Conservation (phyloP, 2,888 invertebrate genomes). For the Scotopteryx bipunctaria region DNA sequence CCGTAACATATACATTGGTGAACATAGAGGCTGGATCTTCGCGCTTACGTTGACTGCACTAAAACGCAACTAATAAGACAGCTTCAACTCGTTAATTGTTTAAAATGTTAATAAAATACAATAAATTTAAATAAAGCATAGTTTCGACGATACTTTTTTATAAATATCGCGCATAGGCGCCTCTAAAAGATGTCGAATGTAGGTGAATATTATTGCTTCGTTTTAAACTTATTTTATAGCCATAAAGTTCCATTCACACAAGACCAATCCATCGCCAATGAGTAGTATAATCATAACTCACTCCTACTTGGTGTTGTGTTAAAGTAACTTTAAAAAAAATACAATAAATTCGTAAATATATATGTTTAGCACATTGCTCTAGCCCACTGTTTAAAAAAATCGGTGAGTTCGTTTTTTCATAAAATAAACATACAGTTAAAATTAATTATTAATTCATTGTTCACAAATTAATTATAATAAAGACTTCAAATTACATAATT, state of each 20-base stretch:
- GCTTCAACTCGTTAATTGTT: constrained; percentile 30
- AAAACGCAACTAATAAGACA: constrained; percentile 35
- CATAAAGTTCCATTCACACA: constrained; percentile 7
- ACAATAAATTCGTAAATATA: constrained; percentile 19
- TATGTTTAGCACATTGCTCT: background rate
- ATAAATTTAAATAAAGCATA: constrained; percentile 20
- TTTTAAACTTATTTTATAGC: constrained; percentile 7
- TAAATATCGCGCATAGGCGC: constrained; percentile 6
- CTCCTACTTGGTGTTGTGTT: constrained; percentile 2
- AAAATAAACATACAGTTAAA: background rate
- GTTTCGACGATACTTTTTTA: constrained; percentile 2
- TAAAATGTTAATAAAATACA: constrained; percentile 28
- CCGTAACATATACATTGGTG: background rate
- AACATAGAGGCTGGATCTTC: constrained; percentile 13
- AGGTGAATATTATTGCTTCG: too few species aligned
- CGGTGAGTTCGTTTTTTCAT: constrained; percentile 12
- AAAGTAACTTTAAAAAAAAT: constrained; percentile 10
- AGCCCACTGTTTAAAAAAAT: constrained; percentile 7
- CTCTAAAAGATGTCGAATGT: too few species aligned
- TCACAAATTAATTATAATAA: background rate
- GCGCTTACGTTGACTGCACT: constrained; percentile 23
- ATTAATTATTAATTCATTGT: constrained; percentile 1
- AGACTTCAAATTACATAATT: too few species aligned
- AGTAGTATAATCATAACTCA: background rate
- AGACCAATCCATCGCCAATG: constrained; percentile 2